These are phyloP conservation scores for Mohoua ochrocephala DNA, from an alignment of 2,113 vertebrate species.

Conservation along the genomic window DNA sequence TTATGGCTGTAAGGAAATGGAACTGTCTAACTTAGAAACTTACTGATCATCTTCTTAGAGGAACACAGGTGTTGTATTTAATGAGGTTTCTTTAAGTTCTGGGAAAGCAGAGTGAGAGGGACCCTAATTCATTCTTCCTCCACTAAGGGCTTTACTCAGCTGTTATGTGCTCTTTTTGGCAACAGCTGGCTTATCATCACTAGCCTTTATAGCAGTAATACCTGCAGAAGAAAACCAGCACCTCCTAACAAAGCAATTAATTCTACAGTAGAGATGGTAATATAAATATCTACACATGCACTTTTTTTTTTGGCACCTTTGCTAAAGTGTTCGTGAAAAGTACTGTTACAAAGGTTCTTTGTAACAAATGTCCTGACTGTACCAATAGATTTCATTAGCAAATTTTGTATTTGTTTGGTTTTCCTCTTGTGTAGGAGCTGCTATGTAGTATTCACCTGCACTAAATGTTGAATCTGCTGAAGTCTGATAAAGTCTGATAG, in stretches of 20 bases:
- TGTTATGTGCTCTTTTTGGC: fast-evolving
- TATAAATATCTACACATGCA: not conserved
- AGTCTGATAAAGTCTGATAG: not conserved
- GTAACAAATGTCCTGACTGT: not conserved
- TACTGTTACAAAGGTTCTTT: not conserved
- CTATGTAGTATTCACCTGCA: not conserved
- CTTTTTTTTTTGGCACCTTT: not conserved
- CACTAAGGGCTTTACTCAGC: not conserved
- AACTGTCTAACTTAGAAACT: not conserved
- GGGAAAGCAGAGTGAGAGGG: no score
- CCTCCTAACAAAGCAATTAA: not conserved
- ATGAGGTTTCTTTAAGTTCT: not conserved
- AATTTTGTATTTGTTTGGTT: not conserved
- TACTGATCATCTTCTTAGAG: fast-evolving
- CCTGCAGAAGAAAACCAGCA: not conserved
- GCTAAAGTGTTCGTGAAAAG: fast-evolving
- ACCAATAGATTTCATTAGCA: not conserved
- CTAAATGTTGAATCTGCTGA: not conserved
- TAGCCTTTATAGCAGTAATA: not conserved
- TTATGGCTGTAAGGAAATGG: not conserved
- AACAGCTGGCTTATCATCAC: not conserved
- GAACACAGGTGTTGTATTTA: fast-evolving
- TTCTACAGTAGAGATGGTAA: not conserved
- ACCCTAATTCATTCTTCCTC: not conserved
- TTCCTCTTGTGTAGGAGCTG: not conserved